Evolutionary conservation across 2,113 vertebrate species (phyloP), one percentile per base, ranked within the genome.

Genomic region (Aplodontia rufa): DNA sequence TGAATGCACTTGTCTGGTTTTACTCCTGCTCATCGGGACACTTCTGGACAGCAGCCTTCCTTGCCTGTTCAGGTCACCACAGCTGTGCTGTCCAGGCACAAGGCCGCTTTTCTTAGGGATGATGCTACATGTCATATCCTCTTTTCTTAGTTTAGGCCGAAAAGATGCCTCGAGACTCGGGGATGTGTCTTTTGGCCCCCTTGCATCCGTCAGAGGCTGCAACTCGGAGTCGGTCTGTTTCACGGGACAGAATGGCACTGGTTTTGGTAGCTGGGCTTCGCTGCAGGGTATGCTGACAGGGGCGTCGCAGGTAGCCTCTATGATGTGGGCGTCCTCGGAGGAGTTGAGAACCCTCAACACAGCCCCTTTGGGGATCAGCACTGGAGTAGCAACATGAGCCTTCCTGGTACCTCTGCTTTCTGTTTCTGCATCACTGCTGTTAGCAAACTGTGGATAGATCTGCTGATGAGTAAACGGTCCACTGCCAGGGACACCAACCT

Each of bases 331-430:
- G 2, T 82, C 94, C 51, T 98, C 96, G 30, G 97, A 97, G 64
- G 97, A 95, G 58, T 98, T 98, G 28, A 99, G 93, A 16, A 99
- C 98, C 90, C 98, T 98, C 87, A 98, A 72, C 93, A 98, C 97
- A 16, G 98, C 98, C 58, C 98, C 99, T 97, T 98, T 98, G 22
- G 99, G 98, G 94, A 99, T 98, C 95, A 99, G 97, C 26, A 98
- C 93, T 5, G 98, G 98, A 19, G 98, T 66, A 37, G 98, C 96
- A 55, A 97, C 96, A 14, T 96, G 97, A 20, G 97, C 91, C 92
- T 98, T 98, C 93, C 97, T 97, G 82, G 75, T 81, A 6, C 95
- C 51, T 16, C 97, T 97, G 72, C 80, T 91, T 94, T 98, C 98
- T 1, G 87, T 78, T 55, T 95, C 96, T 93, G 83, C 37, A 2